These are phyloP conservation scores for Pachyramphus minor DNA, from an alignment of 2,113 vertebrate genomes.

Conservation along the genomic window DNA sequence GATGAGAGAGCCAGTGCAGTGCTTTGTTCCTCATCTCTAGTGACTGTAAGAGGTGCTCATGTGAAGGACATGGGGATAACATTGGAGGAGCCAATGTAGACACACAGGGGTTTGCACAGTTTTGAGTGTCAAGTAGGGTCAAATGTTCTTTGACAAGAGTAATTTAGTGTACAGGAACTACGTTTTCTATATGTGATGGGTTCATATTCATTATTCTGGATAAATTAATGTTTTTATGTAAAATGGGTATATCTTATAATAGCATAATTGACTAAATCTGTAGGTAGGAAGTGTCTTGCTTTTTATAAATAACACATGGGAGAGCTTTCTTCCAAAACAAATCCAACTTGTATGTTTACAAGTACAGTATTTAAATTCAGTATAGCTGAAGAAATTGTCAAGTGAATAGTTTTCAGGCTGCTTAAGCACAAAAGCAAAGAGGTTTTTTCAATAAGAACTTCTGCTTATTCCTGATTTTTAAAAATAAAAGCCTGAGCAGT, in stretches of 20 bases:
- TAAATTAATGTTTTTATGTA: not conserved
- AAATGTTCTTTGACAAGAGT: not conserved
- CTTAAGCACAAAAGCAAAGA: not conserved
- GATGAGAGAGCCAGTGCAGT: not conserved
- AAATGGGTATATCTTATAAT: not conserved
- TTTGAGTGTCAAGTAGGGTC: not conserved
- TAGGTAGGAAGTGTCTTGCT: not conserved
- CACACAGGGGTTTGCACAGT: rapidly evolving
- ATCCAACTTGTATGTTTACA: constrained; percentile 4
- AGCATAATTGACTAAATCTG: constrained; percentile 11
- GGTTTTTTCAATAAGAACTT: not conserved
- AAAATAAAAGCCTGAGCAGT: constrained; percentile 21
- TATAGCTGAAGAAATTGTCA: not conserved
- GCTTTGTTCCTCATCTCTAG: not conserved
- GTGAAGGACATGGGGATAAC: not conserved
- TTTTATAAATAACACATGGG: not conserved
- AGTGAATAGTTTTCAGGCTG: not conserved
- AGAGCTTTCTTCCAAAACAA: constrained; percentile 5
- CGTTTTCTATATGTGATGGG: not conserved
- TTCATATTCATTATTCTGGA: not conserved
- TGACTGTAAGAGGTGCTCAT: not conserved
- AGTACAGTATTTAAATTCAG: not conserved
- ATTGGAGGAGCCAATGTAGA: not conserved
- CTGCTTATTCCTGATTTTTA: not conserved
- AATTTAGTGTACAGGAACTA: not conserved